Evolutionary conservation across 2,113 vertebrate species (phyloP).

Genomic region (Ornithorhynchus anatinus): DNA sequence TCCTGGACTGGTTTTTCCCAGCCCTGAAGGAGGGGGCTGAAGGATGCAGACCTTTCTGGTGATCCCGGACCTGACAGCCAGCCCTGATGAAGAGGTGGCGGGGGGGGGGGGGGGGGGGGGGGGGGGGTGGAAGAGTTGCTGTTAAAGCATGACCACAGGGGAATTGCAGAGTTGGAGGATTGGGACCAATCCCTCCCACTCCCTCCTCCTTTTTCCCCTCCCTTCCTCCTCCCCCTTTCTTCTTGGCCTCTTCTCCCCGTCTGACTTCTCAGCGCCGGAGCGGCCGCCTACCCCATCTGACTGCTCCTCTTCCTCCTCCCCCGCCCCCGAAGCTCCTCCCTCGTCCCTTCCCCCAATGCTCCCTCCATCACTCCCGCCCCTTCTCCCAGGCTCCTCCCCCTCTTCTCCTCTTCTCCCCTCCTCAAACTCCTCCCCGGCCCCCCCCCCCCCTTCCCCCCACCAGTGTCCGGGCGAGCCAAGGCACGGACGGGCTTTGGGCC

Average conservation of each 20-base stretch:
- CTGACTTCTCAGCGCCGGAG: not conserved
- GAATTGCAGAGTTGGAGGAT: too few relatives aligned
- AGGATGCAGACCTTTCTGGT: too few relatives aligned
- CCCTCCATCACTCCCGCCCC: not conserved
- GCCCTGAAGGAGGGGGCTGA: too few relatives aligned
- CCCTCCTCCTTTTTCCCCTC: not conserved
- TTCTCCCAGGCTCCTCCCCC: not conserved
- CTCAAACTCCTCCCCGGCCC: not conserved
- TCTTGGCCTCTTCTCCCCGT: not conserved
- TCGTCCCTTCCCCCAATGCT: not conserved
- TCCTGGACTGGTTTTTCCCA: too few relatives aligned
- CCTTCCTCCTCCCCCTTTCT: not conserved
- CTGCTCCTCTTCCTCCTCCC: not conserved
- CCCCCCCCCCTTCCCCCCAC: not conserved
- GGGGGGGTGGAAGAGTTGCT: too few relatives aligned
- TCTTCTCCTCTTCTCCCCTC: not conserved
- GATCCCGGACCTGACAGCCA: not conserved
- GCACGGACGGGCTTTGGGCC: not conserved
- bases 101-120: not conserved
- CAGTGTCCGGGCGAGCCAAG: not conserved
- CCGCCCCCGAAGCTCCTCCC: not conserved
- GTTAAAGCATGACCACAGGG: too few relatives aligned
- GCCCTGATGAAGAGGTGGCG: rapidly evolving
- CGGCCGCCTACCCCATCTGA: not conserved
- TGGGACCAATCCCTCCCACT: not conserved